phyloP scores from a whole-genome alignment of 2,113 vertebrate genomes.

The Phylloscopus trochilus region DNA sequence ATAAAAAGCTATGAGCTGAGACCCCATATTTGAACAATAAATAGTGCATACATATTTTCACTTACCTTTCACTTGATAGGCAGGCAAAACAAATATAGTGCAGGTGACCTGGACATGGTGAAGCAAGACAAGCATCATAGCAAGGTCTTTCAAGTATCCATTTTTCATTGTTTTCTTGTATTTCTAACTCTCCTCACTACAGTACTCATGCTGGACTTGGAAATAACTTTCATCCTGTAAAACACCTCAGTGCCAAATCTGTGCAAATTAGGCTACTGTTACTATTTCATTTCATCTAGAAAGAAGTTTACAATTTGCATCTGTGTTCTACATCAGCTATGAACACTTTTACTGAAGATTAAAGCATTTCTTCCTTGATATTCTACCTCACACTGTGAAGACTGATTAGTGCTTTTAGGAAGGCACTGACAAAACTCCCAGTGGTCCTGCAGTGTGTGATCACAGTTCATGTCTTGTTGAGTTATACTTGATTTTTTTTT shows the following conservation, averaged over 20 bases:
- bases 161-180: not conserved
- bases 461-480: not conserved
- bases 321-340: not conserved
- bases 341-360: not conserved
- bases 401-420: not conserved
- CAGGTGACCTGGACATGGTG: not conserved
- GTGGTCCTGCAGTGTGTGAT: not conserved
- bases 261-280: not conserved
- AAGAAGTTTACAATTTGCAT: not conserved
- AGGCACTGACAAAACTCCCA: not conserved
- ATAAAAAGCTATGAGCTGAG: not conserved
- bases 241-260: not conserved
- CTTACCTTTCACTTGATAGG: not conserved
- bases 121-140: not conserved
- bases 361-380: not conserved
- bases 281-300: not conserved
- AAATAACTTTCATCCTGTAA: not conserved
- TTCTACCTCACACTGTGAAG: not conserved
- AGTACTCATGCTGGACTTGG: not conserved
- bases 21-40: not conserved
- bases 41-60: not conserved
- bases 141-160: not conserved
- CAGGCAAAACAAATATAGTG: not conserved
- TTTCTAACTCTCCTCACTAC: not conserved
- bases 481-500: not conserved